Evolutionary conservation across 30 jellyfish, hydroid and myxozoan species (phyloP), one percentile per base, ranked within the genome.

Genomic region (Aurelia aurita): DNA sequence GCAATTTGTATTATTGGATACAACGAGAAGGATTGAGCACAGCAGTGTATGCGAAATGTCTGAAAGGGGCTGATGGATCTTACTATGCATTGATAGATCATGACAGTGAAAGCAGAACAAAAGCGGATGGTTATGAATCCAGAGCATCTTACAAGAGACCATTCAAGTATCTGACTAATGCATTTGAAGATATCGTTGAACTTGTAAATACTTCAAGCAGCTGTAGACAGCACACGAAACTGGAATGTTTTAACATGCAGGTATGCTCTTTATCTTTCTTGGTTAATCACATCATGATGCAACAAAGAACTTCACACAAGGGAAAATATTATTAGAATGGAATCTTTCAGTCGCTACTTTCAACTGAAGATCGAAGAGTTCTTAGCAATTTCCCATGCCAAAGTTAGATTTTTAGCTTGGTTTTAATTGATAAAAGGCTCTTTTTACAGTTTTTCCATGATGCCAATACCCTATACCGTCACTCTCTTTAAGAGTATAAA

Each of bases 221-320:
- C 23, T 75, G 87, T 34, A 55, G 76, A n/a, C 87, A 75, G 44
- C 47, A 44, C 16, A 55, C 69, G 2, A 55, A 45, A 35, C 29
- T 46, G 20, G 87, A 75, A 31, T 75, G 87, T 54, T 29, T 16
- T 25, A 29, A 54, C 59, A 58, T 55, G 67, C 12, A 3, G 67
- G 67, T 55, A 55, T 3, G 67, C 51, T 39, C 15, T 39, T 9
- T 9, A 34, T 39, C 15, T 6, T 6, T 15, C 51, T 39, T 39
- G 51, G 15, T 4, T 0, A n/a, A n/a, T n/a, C n/a, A n/a, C n/a
- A n/a, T n/a, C n/a, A n/a, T n/a, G n/a, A n/a, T n/a, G n/a, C n/a
- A n/a, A n/a, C n/a, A n/a, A n/a, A n/a, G n/a, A n/a, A n/a, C n/a
- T n/a, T n/a, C n/a, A n/a, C n/a, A n/a, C n/a, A n/a, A n/a, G n/a